These are phyloP conservation scores for Drosophila nr. perissopoda DNA, from an alignment of 2,888 invertebrate species.

Conservation along the genomic window DNA sequence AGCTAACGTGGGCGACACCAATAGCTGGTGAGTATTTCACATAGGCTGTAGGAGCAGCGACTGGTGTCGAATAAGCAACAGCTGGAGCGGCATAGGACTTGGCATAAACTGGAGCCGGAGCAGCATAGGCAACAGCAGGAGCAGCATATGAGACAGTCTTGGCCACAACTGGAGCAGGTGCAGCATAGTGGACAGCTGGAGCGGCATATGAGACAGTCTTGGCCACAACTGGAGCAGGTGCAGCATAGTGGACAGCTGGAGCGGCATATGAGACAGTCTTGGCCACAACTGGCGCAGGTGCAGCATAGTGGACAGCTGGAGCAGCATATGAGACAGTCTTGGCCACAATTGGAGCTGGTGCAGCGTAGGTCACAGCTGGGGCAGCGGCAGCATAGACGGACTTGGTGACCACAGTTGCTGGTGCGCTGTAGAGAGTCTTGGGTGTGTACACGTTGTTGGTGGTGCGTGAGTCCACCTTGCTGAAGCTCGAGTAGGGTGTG, in stretches of 20 bases:
- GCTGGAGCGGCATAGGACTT: slow-evolving; percentile 67
- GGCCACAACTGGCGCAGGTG: slow-evolving; percentile 54
- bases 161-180: slow-evolving; percentile 53
- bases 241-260: slow-evolving; percentile 75
- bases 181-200: slow-evolving; percentile 64
- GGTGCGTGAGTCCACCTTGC: slow-evolving; percentile 87
- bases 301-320: slow-evolving; percentile 63
- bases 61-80: slow-evolving; percentile 47
- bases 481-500: slow-evolving; percentile 87
- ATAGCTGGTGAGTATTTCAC: slow-evolving; percentile 73
- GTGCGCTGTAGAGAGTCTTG: slow-evolving; percentile 77
- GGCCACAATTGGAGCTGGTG: slow-evolving; percentile 55
- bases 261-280: slow-evolving; percentile 57
- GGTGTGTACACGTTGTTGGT: slow-evolving; percentile 87
- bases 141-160: slow-evolving; percentile 40
- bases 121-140: slow-evolving; percentile 65
- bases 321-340: slow-evolving; percentile 40
- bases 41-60: slow-evolving; percentile 72
- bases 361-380: slow-evolving; percentile 60
- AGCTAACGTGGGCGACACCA: slow-evolving; percentile 87
- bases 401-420: slow-evolving; percentile 75
- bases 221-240: slow-evolving; percentile 53
- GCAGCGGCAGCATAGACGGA: slow-evolving; percentile 63
- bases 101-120: slow-evolving; percentile 80
- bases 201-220: slow-evolving; percentile 39